Base-by-base conservation (phyloP, 2,888 invertebrate genomes). In the Schizaphis graminum region DNA sequence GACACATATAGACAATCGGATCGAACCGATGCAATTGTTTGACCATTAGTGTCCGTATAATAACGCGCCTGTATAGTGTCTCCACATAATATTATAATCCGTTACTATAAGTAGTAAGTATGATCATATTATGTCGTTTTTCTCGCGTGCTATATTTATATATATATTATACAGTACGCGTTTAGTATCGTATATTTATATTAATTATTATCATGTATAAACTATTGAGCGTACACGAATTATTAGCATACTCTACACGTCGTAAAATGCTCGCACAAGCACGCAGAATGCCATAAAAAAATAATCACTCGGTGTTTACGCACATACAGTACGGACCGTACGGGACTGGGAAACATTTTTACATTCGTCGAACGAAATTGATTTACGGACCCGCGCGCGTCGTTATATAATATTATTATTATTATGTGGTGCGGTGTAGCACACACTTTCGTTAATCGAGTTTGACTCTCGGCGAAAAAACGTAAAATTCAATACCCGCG, bases 341-440 rank as follows among this genome's bases (percentile, higher is more conserved):
- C 2, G 35, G 56, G 77, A 26, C 89, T 77, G 49, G 49, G 44
- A 77, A 84, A 84, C 84, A 53, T 84, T 91, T 84, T 84, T 53
- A 91, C 77, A 8, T 91, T 53, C 67, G 77, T 2, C 77, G 77
- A 44, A 49, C 77, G 35, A 91, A 91, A 91, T 91, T 91, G 91
- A 91, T 91, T 91, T 91, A 91, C 91, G 35, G 49, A 49, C 67
- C 35, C 26, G 49, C 53, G 49, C 53, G 11, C 13, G 26, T 28
- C 35, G 53, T 53, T 53, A 21, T 53, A n/a, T n/a, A n/a, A n/a
- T n/a, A n/a, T n/a, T n/a, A 21, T 0, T 53, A 53, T 53, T 16
- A 53, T 53, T 53, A 53, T 53, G 53, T 21, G 53, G 28, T 28
- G 67, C 26, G 91, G 35, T 35, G 47, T 35, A 16, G 21, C 35